A percentile compares a stretch with the other conserved stretches of the same genome.
These are phyloP conservation scores for Copidosoma aretas DNA, from an alignment of 2,888 invertebrate species.

Conservation along the genomic window DNA sequence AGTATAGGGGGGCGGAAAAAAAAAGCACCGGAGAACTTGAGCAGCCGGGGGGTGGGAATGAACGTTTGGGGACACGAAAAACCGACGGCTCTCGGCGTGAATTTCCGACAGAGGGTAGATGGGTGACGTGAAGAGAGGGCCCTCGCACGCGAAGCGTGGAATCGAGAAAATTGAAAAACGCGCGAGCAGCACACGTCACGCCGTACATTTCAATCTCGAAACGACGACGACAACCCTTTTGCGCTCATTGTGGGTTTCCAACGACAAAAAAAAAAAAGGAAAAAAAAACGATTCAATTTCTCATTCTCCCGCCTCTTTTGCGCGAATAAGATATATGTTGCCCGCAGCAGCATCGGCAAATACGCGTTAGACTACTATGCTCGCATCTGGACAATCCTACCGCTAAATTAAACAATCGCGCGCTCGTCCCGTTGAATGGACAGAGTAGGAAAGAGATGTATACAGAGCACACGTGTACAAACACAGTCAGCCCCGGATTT, in stretches of 20 bases:
- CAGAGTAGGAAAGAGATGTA: not conserved
- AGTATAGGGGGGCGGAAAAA: not conserved
- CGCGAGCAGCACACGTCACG: constrained; percentile 11
- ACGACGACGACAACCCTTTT: too few relatives aligned
- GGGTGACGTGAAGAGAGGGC: not conserved
- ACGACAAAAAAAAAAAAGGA: not conserved
- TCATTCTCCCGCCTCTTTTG: too few relatives aligned
- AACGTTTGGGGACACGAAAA: too few relatives aligned
- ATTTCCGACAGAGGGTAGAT: not conserved
- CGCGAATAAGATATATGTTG: not conserved
- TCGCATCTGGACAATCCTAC: constrained; percentile 1
- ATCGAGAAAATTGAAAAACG: constrained; percentile 19
- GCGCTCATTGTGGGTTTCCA: not conserved
- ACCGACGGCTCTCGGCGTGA: too few relatives aligned
- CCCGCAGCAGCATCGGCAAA: constrained; percentile 18
- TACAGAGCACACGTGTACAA: too few relatives aligned
- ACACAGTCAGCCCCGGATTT: not conserved
- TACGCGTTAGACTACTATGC: not conserved
- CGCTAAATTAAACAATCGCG: constrained; percentile 33
- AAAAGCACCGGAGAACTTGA: not conserved
- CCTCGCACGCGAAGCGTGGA: not conserved
- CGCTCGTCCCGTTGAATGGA: not conserved
- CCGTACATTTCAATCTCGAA: constrained; percentile 24
- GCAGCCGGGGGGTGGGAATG: not conserved
- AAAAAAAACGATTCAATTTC: not conserved